Evolutionary conservation across 2,113 vertebrate species (phyloP).

Genomic region (Phalacrocorax pelagicus): DNA sequence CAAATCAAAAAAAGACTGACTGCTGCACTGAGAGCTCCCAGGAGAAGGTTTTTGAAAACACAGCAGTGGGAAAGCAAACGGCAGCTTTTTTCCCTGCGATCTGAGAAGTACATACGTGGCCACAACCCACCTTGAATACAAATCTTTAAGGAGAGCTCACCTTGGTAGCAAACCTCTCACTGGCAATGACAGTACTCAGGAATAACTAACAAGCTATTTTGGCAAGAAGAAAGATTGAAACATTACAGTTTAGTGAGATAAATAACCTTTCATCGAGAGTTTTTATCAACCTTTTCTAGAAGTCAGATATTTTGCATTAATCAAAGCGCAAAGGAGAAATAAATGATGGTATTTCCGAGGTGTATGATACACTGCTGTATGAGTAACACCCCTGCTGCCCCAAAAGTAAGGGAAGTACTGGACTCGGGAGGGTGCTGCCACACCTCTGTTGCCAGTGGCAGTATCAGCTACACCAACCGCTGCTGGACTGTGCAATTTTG

Average conservation of each 20-base stretch:
- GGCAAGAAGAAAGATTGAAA: background rate
- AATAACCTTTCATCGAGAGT: background rate
- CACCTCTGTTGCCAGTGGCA: background rate
- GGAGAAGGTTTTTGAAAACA: background rate
- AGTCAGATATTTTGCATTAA: background rate
- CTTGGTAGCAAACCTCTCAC: background rate
- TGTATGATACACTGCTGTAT: background rate
- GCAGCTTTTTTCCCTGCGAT: background rate
- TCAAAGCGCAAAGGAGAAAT: background rate
- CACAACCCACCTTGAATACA: background rate
- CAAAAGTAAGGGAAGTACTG: background rate
- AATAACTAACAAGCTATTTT: background rate
- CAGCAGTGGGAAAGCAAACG: background rate
- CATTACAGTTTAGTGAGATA: background rate
- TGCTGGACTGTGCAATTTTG: background rate
- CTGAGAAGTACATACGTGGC: background rate
- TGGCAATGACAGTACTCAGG: background rate
- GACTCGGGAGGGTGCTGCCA: background rate
- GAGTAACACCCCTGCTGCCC: background rate
- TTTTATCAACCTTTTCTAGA: background rate
- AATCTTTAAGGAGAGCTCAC: background rate
- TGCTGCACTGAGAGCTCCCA: background rate
- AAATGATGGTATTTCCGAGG: rapidly evolving
- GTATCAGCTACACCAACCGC: background rate
- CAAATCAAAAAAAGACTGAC: background rate